Percentiles rank a stretch among this genome's conserved stretches.
These are phyloP conservation scores for Cathartes aura DNA, from an alignment of 2,113 vertebrate species.

Conservation along the genomic window DNA sequence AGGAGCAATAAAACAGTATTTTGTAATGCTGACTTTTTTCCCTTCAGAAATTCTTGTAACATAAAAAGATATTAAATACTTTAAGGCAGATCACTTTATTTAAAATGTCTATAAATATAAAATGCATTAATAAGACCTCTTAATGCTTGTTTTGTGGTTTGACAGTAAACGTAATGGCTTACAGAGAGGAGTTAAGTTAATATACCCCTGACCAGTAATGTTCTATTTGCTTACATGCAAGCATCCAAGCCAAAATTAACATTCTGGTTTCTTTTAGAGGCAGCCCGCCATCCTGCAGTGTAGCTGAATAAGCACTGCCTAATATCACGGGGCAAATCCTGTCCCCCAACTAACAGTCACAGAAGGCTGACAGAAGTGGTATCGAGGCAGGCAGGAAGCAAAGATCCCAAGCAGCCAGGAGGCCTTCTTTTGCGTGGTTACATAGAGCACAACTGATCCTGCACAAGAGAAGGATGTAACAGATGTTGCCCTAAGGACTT, in stretches of 20 bases:
- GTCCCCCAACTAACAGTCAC: background rate
- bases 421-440: background rate
- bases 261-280: slow-evolving; percentile 75
- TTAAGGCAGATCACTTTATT: slow-evolving; percentile 68
- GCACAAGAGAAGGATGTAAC: background rate
- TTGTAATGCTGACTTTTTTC: slow-evolving; percentile 42
- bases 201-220: slow-evolving; percentile 63
- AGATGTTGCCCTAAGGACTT: background rate
- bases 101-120: slow-evolving; percentile 69
- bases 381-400: background rate
- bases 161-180: slow-evolving; percentile 72
- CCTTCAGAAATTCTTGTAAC: slow-evolving; percentile 47
- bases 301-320: slow-evolving; percentile 53
- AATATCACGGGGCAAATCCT: slow-evolving; percentile 32
- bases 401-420: background rate
- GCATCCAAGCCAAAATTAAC: slow-evolving; percentile 69
- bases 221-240: slow-evolving; percentile 71
- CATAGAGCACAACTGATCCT: background rate
- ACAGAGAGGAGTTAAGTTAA: slow-evolving; percentile 70
- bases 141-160: slow-evolving; percentile 74
- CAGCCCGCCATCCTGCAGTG: slow-evolving; percentile 38
- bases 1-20: slow-evolving; percentile 27
- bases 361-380: background rate
- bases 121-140: slow-evolving; percentile 68
- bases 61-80: slow-evolving; percentile 62